A percentile compares a stretch with the other conserved stretches of the same genome.
Conservation (phyloP, 2,113 vertebrate genomes). For the Ochotona princeps region DNA sequence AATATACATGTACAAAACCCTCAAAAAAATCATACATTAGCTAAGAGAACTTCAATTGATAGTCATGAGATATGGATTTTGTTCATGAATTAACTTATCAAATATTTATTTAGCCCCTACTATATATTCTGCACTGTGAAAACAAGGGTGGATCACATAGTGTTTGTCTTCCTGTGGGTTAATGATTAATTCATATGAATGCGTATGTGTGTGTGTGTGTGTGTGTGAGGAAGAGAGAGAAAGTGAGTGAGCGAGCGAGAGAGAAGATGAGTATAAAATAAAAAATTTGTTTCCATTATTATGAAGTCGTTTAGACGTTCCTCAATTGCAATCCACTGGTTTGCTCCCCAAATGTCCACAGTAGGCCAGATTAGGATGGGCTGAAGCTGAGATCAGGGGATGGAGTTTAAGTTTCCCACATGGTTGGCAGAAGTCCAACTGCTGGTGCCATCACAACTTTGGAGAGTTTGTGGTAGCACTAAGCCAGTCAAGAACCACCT, state of each 20-base stretch:
- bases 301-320: neutral
- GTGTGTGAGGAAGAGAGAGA: too few species aligned
- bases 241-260: too few species aligned
- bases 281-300: neutral
- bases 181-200: neutral
- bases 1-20: neutral
- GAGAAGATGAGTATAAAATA: neutral
- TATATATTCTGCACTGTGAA: neutral
- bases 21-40: neutral
- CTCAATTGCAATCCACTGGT: neutral
- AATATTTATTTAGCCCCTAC: neutral
- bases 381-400: too few species aligned
- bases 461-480: too few species aligned
- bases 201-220: too few species aligned
- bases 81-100: neutral
- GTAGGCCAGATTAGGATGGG: too few species aligned
- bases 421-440: too few species aligned
- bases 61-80: neutral
- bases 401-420: too few species aligned
- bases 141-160: neutral
- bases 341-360: too few species aligned
- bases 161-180: neutral
- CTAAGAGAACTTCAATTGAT: neutral
- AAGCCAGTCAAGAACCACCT: too few species aligned
- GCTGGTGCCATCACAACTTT: too few species aligned